These are phyloP conservation scores for Orchesellides sinensis DNA, from an alignment of 2,888 invertebrate species.

Conservation along the genomic window DNA sequence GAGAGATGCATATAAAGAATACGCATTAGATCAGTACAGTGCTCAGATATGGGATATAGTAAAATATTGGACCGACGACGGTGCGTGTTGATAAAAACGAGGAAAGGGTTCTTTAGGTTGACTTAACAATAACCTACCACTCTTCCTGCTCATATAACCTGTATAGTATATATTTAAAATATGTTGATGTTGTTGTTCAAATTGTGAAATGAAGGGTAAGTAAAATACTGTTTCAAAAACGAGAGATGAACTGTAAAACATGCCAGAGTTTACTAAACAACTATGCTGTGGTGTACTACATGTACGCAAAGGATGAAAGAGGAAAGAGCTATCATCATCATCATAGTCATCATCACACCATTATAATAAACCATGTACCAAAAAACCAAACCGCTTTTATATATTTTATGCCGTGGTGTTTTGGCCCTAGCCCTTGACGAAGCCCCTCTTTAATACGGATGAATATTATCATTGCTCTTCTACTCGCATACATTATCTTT, in stretches of 20 bases:
- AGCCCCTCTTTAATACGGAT: conserved; percentile 39
- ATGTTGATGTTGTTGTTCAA: conserved; percentile 37
- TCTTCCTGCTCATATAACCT: conserved; percentile 10
- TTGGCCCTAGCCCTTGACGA: background rate
- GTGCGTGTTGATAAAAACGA: conserved; percentile 35
- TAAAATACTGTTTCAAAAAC: conserved; percentile 64
- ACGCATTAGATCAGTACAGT: no score
- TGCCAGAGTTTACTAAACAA: conserved; percentile 30
- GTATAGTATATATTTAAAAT: conserved; percentile 26
- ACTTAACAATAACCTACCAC: background rate
- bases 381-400: conserved; percentile 62
- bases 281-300: background rate
- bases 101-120: conserved; percentile 41
- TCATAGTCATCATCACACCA: conserved; percentile 63
- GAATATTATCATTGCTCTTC: conserved; percentile 49
- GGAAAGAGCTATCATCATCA: conserved; percentile 58
- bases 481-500: conserved; percentile 38
- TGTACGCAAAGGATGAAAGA: background rate
- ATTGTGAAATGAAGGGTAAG: conserved; percentile 65
- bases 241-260: conserved; percentile 62
- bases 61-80: no score
- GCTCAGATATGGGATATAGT: no score
- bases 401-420: conserved; percentile 3
- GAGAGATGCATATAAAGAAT: no score
- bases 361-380: conserved; percentile 63